These are phyloP conservation scores for Mastacembelus armatus DNA, from an alignment of 2,797 vertebrate genomes.

Conservation along the genomic window DNA sequence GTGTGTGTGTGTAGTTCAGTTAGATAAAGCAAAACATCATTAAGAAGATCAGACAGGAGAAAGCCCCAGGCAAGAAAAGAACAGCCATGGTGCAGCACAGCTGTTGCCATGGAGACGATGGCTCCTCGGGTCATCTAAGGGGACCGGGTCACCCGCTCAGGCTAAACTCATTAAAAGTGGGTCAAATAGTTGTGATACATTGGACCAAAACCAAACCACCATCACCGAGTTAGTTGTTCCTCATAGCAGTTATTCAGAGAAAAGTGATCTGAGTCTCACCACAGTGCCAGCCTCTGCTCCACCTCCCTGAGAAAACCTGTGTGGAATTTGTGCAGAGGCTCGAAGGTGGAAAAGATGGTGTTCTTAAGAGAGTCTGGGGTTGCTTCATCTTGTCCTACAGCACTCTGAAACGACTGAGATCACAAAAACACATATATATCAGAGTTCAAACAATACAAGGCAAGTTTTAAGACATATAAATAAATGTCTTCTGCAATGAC, in stretches of 20 bases:
- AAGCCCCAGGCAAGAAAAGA: slow-evolving; percentile 68
- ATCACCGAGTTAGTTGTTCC: too few species aligned
- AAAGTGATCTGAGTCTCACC: slow-evolving; percentile 85
- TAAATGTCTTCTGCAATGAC: too few species aligned
- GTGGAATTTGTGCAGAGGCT: slow-evolving; percentile 96
- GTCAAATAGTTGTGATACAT: too few species aligned
- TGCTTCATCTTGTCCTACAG: slow-evolving; percentile 88
- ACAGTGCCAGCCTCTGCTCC: slow-evolving; percentile 94
- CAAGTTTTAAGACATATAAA: too few species aligned
- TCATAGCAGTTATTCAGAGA: too few species aligned
- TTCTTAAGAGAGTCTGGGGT: slow-evolving; percentile 90
- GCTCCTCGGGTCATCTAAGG: slow-evolving; percentile 59
- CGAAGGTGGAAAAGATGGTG: slow-evolving; percentile 90
- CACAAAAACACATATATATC: slow-evolving; percentile 24
- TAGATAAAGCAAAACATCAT: slow-evolving; percentile 61
- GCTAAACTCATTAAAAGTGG: slow-evolving; percentile 48
- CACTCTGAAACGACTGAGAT: slow-evolving; percentile 91
- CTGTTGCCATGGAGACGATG: slow-evolving; percentile 77
- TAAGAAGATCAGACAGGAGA: slow-evolving; percentile 68
- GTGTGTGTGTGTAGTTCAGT: background rate
- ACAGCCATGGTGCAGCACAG: slow-evolving; percentile 48
- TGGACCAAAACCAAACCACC: too few species aligned
- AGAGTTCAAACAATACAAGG: background rate
- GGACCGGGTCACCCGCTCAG: slow-evolving; percentile 33
- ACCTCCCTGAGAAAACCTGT: slow-evolving; percentile 95